phyloP scores from a whole-genome alignment of 2,888 invertebrate genomes.

The Xestia xanthographa region DNA sequence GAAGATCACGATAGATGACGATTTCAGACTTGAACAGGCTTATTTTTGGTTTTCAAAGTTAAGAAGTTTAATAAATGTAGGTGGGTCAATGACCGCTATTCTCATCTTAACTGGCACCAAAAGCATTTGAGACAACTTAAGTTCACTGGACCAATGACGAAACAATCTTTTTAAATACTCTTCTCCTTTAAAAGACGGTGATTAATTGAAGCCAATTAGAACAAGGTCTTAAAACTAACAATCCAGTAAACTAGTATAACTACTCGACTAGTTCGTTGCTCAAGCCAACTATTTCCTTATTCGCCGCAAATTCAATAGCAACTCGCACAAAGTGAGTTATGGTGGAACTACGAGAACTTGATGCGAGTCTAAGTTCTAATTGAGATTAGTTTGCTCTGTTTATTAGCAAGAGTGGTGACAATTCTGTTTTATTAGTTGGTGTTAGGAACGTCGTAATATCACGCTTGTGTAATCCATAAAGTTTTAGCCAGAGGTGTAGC shows the following conservation, averaged over 20 bases:
- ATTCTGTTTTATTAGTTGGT: neutral
- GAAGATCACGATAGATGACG: too few relatives aligned
- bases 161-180: neutral
- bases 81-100: too few relatives aligned
- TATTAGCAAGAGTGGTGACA: conserved; percentile 8
- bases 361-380: conserved; percentile 31
- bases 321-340: conserved; percentile 32
- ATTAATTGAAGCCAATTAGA: neutral
- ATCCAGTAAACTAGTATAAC: conserved; percentile 3
- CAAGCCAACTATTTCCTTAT: conserved; percentile 44
- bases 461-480: too few relatives aligned
- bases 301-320: conserved; percentile 46
- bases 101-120: too few relatives aligned
- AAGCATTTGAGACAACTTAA: too few relatives aligned
- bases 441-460: too few relatives aligned
- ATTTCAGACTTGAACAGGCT: too few relatives aligned
- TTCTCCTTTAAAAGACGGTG: neutral
- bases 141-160: too few relatives aligned
- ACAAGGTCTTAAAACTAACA: conserved; percentile 10
- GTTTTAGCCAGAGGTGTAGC: too few relatives aligned
- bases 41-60: too few relatives aligned
- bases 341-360: conserved; percentile 26
- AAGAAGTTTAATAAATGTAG: too few relatives aligned
- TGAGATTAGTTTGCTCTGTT: conserved; percentile 25
- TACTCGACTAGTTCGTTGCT: neutral